Percentiles rank a stretch among this genome's conserved stretches.
Evolutionary conservation across 2,797 vertebrate genomes (phyloP).

Genomic region (Orientallactaga sibirica): DNA sequence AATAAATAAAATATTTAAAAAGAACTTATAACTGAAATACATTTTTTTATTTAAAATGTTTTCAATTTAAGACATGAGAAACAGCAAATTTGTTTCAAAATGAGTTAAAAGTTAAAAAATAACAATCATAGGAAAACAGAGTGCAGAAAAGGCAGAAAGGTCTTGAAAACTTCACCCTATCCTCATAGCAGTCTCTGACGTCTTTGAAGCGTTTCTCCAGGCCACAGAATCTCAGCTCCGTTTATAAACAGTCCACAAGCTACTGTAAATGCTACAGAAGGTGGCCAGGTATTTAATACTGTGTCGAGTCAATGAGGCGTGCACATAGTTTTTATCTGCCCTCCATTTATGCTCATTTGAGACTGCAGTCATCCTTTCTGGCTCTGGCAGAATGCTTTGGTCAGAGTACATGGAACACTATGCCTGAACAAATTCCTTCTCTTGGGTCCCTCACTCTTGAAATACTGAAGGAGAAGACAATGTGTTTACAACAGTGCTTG

Average conservation of each 20-base stretch:
- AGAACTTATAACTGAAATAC: neutral
- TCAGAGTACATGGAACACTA: neutral
- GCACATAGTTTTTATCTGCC: neutral
- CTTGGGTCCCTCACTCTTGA: neutral
- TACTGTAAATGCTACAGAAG: neutral
- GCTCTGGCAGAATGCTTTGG: neutral
- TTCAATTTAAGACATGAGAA: conserved; percentile 43
- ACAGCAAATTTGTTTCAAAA: conserved; percentile 36
- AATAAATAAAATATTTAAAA: too few relatives aligned
- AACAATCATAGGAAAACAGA: neutral
- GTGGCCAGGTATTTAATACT: neutral
- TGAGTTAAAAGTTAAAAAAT: neutral
- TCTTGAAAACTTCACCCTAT: neutral
- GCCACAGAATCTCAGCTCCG: neutral
- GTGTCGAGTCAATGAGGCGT: neutral
- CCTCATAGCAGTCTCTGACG: neutral
- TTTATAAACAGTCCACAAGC: neutral
- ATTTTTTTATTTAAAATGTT: conserved; percentile 25
- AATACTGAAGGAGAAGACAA: neutral
- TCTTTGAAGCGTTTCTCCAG: neutral
- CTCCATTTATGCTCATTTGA: neutral
- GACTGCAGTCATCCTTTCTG: neutral
- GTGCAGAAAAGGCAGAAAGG: neutral
- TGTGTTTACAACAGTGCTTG: neutral
- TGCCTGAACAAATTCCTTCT: neutral